These are phyloP conservation scores for Cheilosia impressa DNA, from an alignment of 2,888 invertebrate genomes.

Conservation along the genomic window DNA sequence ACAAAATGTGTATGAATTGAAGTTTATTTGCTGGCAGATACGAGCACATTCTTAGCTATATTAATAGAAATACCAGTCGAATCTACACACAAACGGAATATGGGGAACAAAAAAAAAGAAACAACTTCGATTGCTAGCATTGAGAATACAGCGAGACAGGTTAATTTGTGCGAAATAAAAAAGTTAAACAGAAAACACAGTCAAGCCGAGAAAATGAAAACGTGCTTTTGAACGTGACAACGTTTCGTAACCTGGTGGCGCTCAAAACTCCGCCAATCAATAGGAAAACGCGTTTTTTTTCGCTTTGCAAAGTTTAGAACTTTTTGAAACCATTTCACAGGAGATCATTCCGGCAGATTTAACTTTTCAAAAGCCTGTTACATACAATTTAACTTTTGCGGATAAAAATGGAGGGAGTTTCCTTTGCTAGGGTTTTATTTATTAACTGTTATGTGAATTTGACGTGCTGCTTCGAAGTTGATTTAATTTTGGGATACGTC, in stretches of 20 bases:
- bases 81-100: background rate
- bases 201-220: conserved; percentile 5
- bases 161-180: conserved; percentile 16
- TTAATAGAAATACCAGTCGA: background rate
- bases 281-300: background rate
- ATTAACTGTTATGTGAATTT: background rate
- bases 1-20: background rate
- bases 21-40: background rate
- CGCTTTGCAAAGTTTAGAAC: too few species aligned
- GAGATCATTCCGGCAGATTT: conserved; percentile 12
- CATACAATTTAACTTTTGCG: conserved; percentile 31
- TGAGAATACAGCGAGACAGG: background rate
- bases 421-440: background rate
- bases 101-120: background rate
- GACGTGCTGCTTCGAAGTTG: conserved; percentile 3
- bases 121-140: too few species aligned
- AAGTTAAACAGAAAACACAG: background rate
- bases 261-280: background rate
- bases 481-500: background rate
- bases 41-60: background rate
- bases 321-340: background rate
- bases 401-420: background rate
- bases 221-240: conserved; percentile 31
- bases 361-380: background rate
- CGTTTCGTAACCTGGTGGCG: background rate